A percentile compares a stretch with the other conserved stretches of the same genome.
phyloP scores from a whole-genome alignment of 2,888 invertebrate genomes.

The Drosophila siamana region DNA sequence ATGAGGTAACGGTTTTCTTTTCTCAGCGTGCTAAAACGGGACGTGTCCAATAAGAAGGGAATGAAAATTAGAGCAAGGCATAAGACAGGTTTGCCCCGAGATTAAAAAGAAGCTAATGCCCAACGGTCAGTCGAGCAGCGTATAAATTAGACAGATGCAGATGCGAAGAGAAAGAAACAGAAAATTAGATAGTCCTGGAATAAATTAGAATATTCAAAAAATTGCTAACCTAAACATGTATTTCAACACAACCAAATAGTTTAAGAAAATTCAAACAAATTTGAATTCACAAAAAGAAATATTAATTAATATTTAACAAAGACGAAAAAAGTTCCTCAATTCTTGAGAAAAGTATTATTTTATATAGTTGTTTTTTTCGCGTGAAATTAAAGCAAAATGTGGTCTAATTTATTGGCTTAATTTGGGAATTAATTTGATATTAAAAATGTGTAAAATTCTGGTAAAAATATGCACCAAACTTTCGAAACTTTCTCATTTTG shows the following conservation, averaged over 20 bases:
- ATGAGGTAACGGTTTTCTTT: slow-evolving; percentile 53
- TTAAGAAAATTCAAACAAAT: background rate
- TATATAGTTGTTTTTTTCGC: too few species aligned
- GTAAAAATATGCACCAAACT: background rate
- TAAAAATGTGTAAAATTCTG: too few species aligned
- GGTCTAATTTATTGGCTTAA: too few species aligned
- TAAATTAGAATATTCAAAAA: background rate
- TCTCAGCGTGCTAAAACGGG: slow-evolving; percentile 42
- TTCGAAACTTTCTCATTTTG: background rate
- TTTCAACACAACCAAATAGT: background rate
- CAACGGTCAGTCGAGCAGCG: slow-evolving; percentile 47
- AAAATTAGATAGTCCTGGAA: background rate
- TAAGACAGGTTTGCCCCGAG: slow-evolving; percentile 60
- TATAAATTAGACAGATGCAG: background rate
- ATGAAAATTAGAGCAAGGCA: slow-evolving; percentile 66
- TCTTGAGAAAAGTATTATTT: too few species aligned
- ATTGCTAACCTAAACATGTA: background rate
- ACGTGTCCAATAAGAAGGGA: slow-evolving; percentile 52
- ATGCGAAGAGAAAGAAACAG: background rate
- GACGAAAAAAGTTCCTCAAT: too few species aligned
- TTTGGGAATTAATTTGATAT: too few species aligned
- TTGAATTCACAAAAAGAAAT: too few species aligned
- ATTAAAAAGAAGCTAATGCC: slow-evolving; percentile 50
- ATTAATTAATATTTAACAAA: too few species aligned
- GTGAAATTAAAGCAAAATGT: too few species aligned